Evolutionary conservation across 1,140 invertebrate genomes (phyloP), one percentile per base, ranked within the genome.

Genomic region (Zophobas morio): DNA sequence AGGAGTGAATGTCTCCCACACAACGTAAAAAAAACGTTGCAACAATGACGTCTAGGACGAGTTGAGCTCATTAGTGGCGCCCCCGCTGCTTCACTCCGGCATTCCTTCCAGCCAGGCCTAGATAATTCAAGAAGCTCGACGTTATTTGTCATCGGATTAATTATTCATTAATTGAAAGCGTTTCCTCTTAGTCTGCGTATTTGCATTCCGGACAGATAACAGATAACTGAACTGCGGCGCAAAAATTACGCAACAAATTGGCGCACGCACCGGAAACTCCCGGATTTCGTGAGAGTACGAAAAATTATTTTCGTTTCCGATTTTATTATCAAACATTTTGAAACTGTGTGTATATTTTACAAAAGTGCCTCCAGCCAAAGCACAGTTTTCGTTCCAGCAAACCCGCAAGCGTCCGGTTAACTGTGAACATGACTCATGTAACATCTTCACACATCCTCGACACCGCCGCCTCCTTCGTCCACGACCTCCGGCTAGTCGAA

Each of bases 1-100:
- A 63, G 70, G 60, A 70, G 53, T 75, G 77, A 70, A 74, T 78
- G 60, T 78, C 73, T 75, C 77, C 73, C 77, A 78, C 77, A 78
- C 73, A 56, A 70, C 63, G 66, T 36, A 78, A 78, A 20, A 20
- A 20, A 78, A 78, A 75, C 70, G 53, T 57, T 78, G 75, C 60
- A 75, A 78, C 74, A 78, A 78, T 75, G 70, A 71, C 54, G 49
- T 70, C 46, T 40, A 66, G 40, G 71, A 57, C 72, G 76, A 73
- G 39, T 37, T 46, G 37, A 39, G n/a, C 77, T 78, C 77, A 78
- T 78, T 78, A 78, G 73, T 75, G 53, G 77, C 77, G 74, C 77
- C 77, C 77, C 77, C 77, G 77, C 77, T 53, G 72, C 70, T 40
- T 63, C 54, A 35, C 49, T 53, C 5, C 54, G 34, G 54, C 57